phyloP scores from a whole-genome alignment of 2,113 vertebrate genomes.

The Bubo scandiacus region DNA sequence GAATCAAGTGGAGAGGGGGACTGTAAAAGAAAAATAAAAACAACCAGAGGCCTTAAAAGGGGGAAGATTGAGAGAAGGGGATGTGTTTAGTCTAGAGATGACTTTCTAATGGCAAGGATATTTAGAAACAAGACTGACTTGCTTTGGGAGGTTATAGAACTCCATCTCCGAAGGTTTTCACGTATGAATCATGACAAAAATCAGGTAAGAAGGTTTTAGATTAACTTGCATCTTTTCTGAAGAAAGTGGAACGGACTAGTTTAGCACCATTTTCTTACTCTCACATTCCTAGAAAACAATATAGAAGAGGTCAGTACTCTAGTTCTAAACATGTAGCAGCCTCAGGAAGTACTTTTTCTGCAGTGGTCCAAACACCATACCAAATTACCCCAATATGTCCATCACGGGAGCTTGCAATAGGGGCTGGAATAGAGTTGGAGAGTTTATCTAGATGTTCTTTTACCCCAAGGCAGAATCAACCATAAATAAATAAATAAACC shows the following conservation, averaged over 20 bases:
- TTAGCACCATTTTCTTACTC: background rate
- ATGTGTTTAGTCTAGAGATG: background rate
- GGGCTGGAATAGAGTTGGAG: background rate
- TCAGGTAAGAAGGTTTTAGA: background rate
- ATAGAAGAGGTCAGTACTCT: background rate
- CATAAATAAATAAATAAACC: background rate
- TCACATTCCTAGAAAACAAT: background rate
- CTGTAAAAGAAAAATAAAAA: background rate
- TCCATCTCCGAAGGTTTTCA: background rate
- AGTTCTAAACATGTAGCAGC: background rate
- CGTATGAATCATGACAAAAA: background rate
- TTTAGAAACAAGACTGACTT: background rate
- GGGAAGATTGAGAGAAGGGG: background rate
- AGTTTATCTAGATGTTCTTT: background rate
- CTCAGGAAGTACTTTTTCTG: background rate
- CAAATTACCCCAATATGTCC: background rate
- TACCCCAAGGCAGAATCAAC: background rate
- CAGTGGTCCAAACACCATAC: background rate
- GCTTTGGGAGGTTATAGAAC: background rate
- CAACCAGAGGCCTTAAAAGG: background rate
- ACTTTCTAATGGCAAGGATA: background rate
- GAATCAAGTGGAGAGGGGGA: background rate
- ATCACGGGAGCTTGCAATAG: background rate
- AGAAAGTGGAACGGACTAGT: background rate
- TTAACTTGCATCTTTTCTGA: background rate